Evolutionary conservation across 2,797 vertebrate genomes (phyloP).

Genomic region (Numenius phaeopus): DNA sequence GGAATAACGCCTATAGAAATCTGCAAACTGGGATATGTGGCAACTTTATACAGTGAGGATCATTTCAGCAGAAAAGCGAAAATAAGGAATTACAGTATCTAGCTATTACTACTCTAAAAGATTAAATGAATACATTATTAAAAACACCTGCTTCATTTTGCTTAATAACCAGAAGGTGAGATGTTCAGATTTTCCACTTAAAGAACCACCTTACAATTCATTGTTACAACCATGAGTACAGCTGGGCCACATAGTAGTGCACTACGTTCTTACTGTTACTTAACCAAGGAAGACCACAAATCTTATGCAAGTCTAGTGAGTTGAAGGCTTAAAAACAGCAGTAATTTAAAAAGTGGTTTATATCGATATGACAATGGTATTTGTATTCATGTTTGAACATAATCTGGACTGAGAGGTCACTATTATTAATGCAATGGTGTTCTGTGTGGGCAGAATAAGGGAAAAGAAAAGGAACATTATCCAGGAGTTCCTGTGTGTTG

Average conservation of each 20-base stretch:
- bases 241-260: neutral
- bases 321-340: neutral
- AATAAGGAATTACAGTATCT: neutral
- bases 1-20: neutral
- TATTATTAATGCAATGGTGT: fast-evolving
- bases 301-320: neutral
- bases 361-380: neutral
- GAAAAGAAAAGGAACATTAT: neutral
- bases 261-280: neutral
- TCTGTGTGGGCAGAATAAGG: neutral
- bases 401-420: too few relatives aligned
- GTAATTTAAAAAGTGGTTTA: neutral
- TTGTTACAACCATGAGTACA: neutral
- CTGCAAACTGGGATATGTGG: neutral
- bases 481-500: neutral
- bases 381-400: neutral
- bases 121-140: neutral
- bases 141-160: neutral
- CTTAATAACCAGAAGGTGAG: neutral
- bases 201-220: neutral
- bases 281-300: neutral
- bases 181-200: neutral
- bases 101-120: neutral
- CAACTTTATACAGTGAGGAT: neutral
- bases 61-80: neutral